A percentile compares a stretch with the other conserved stretches of the same genome.
Conservation (phyloP, 2,888 invertebrate genomes). For the Amitus sp. region DNA sequence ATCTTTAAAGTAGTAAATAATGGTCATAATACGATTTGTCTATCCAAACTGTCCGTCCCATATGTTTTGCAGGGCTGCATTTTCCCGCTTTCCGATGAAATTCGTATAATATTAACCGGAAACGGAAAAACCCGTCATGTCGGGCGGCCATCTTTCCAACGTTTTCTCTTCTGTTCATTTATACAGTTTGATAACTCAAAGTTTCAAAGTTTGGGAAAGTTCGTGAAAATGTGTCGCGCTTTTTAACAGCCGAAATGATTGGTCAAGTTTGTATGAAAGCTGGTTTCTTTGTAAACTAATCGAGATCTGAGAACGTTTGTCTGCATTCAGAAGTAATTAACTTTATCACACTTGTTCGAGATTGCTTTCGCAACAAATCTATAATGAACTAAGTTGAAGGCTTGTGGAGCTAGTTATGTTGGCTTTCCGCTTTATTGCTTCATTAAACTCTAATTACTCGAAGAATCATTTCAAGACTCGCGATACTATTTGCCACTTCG, state of each 20-base stretch:
- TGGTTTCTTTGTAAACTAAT: background rate
- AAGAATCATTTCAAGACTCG: background rate
- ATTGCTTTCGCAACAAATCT: background rate
- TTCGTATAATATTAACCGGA: too few species aligned
- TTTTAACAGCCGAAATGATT: background rate
- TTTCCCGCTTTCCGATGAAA: too few species aligned
- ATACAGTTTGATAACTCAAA: conserved; percentile 9
- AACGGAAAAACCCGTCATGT: conserved; percentile 23
- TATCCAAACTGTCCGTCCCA: too few species aligned
- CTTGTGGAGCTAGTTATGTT: background rate
- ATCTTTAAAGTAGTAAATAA: too few species aligned
- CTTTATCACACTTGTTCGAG: background rate
- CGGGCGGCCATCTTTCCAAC: conserved; percentile 29
- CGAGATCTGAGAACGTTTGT: background rate
- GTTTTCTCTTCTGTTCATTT: conserved; percentile 20
- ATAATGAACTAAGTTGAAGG: background rate
- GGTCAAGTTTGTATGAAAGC: background rate
- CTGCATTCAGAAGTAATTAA: background rate
- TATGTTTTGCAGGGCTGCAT: too few species aligned
- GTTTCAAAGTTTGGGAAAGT: conserved; percentile 4
- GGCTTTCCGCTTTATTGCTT: background rate
- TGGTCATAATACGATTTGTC: too few species aligned
- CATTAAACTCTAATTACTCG: background rate
- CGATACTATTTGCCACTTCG: too few species aligned
- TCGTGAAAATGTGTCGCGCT: background rate